Conservation (phyloP, 2,888 invertebrate genomes). For the Dicyrtomina minuta region DNA sequence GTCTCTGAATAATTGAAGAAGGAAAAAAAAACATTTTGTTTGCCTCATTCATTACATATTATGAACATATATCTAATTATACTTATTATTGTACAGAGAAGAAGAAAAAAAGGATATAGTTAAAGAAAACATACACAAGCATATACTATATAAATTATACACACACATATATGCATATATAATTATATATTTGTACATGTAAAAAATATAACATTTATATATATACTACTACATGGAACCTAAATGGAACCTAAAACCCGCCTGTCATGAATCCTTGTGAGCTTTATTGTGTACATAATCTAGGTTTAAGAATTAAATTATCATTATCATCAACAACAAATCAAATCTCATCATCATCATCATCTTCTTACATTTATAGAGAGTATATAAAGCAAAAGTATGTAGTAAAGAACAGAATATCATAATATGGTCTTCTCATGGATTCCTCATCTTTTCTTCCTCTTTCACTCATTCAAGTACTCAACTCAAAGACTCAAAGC, state of each 20-base stretch:
- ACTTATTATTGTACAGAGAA: no score
- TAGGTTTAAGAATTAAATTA: conserved; percentile 1
- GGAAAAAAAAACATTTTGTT: no score
- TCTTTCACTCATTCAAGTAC: no score
- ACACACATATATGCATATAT: not conserved
- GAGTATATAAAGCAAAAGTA: not conserved
- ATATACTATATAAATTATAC: no score
- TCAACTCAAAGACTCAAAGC: no score
- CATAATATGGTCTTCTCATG: not conserved
- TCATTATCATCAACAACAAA: not conserved
- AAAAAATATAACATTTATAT: conserved; percentile 1
- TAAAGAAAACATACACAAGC: no score
- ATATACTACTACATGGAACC: not conserved
- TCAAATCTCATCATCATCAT: conserved; percentile 6
- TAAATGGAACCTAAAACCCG: not conserved
- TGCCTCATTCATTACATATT: no score
- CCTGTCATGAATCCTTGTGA: conserved; percentile 19
- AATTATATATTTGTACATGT: not conserved
- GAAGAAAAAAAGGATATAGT: no score
- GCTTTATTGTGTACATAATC: conserved; percentile 27
- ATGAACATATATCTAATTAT: no score
- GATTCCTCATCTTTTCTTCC: not conserved
- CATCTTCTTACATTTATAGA: not conserved
- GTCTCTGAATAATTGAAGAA: no score
- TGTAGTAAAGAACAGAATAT: not conserved